Conservation (phyloP, 2,888 invertebrate genomes). For the Laothoe populi region DNA sequence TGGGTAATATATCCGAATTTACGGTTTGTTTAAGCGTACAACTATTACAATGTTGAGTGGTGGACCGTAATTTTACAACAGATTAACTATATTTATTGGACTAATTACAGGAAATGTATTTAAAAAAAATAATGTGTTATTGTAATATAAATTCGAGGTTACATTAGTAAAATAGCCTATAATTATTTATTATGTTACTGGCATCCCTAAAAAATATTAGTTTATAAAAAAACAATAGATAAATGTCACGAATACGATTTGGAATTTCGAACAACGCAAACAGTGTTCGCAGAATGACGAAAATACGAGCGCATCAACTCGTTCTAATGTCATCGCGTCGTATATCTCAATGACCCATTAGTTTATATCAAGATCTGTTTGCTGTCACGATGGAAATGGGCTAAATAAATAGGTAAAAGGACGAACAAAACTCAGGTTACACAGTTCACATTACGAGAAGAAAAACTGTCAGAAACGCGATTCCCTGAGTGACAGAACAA, state of each 20-base stretch:
- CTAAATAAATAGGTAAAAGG: constrained; percentile 70
- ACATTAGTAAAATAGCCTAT: too few relatives aligned
- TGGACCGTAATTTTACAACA: too few relatives aligned
- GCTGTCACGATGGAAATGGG: constrained; percentile 64
- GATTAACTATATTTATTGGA: too few relatives aligned
- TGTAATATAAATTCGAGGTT: too few relatives aligned
- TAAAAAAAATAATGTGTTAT: too few relatives aligned
- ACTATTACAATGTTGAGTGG: too few relatives aligned
- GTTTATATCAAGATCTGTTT: constrained; percentile 62
- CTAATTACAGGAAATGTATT: too few relatives aligned
- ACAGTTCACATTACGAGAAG: constrained; percentile 61
- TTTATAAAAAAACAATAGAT: too few relatives aligned
- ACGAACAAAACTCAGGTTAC: constrained; percentile 66
- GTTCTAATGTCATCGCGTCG: constrained; percentile 40
- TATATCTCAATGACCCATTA: constrained; percentile 52
- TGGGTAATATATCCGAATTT: neutral
- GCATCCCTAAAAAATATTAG: too few relatives aligned
- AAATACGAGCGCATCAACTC: constrained; percentile 1
- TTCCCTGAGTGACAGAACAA: constrained; percentile 75
- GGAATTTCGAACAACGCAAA: neutral
- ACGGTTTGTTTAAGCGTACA: too few relatives aligned
- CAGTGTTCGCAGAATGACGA: neutral
- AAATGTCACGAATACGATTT: too few relatives aligned
- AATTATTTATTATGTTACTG: too few relatives aligned
- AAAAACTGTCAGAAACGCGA: constrained; percentile 75